These are phyloP conservation scores for Drosophila prostipennis DNA, from an alignment of 2,888 invertebrate genomes.

Conservation along the genomic window DNA sequence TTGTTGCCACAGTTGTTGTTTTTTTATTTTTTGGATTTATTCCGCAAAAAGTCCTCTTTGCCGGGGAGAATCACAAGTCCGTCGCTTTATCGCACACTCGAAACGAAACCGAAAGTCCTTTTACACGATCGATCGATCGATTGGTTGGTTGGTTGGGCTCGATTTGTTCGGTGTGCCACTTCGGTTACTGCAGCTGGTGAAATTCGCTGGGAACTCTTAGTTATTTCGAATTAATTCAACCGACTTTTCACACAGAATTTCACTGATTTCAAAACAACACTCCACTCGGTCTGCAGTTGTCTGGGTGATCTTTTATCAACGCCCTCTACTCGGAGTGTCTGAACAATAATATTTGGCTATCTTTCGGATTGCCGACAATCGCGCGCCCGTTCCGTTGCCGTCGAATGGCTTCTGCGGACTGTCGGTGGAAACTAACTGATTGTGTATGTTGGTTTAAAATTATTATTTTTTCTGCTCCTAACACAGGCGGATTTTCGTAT, in stretches of 20 bases:
- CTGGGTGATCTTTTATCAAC: constrained; percentile 51
- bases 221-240: constrained; percentile 20
- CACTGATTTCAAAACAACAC: constrained; percentile 35
- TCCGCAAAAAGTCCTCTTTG: constrained; percentile 38
- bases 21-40: constrained; percentile 1
- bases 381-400: constrained; percentile 67
- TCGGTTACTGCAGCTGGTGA: constrained; percentile 30
- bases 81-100: constrained; percentile 22
- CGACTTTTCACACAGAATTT: constrained; percentile 28
- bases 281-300: constrained; percentile 33
- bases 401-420: constrained; percentile 51
- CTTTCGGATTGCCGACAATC: constrained; percentile 62
- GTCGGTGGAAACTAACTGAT: constrained; percentile 18
- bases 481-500: constrained; percentile 7
- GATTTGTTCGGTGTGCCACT: constrained; percentile 26
- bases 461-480: constrained; percentile 10
- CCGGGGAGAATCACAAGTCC: constrained; percentile 26
- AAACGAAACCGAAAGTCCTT: constrained; percentile 66
- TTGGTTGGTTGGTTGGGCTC: background rate
- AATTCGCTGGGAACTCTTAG: constrained; percentile 10
- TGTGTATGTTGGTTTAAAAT: constrained; percentile 18
- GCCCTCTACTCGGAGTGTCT: constrained; percentile 29
- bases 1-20: background rate
- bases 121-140: constrained; percentile 25
- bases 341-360: constrained; percentile 37